Conservation (phyloP, 1,140 invertebrate genomes). For the Rhysida immarginata region DNA sequence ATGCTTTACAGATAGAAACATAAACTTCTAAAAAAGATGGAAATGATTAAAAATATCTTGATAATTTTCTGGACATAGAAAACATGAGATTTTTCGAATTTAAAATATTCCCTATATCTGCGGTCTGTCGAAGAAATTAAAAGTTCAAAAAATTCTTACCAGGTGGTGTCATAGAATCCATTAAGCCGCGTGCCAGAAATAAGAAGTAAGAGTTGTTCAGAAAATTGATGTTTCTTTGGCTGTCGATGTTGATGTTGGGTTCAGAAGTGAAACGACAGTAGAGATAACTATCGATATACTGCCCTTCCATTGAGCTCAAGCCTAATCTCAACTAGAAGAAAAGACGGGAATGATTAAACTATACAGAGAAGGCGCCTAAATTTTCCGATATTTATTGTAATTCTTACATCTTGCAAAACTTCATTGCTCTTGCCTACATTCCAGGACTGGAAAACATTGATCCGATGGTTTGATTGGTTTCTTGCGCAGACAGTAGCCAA, state of each 20-base stretch:
- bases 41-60: too few species aligned
- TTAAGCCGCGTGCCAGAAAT: background rate
- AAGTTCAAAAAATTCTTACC: background rate
- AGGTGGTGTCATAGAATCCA: background rate
- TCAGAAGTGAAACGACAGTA: conserved; percentile 1
- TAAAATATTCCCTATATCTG: too few species aligned
- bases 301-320: conserved; percentile 3
- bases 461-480: conserved; percentile 10
- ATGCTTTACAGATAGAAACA: too few species aligned
- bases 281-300: background rate
- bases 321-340: too few species aligned
- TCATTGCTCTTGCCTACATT: conserved; percentile 18
- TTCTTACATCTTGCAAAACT: conserved; percentile 35
- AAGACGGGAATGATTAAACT: too few species aligned
- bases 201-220: conserved; percentile 4
- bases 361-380: too few species aligned
- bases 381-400: too few species aligned
- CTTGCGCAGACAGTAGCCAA: conserved; percentile 60
- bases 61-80: too few species aligned
- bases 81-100: too few species aligned
- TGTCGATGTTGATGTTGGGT: background rate
- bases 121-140: too few species aligned
- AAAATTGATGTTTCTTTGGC: conserved; percentile 5
- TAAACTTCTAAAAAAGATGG: too few species aligned
- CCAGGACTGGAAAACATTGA: conserved; percentile 4